phyloP scores from a whole-genome alignment of 2,888 invertebrate genomes.

The Julus scandinavius region DNA sequence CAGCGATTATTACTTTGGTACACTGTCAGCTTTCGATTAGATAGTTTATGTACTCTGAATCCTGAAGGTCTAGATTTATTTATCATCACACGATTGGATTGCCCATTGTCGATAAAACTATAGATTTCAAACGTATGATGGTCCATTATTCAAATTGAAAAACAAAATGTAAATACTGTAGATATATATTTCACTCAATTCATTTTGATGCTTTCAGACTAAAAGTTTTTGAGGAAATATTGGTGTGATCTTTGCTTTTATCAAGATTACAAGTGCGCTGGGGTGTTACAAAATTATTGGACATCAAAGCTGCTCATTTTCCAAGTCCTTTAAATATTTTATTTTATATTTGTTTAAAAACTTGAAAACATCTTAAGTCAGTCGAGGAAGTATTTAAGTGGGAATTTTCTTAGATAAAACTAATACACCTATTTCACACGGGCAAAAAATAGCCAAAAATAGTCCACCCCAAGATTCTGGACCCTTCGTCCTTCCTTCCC shows the following conservation, averaged over 20 bases:
- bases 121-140: neutral
- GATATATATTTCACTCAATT: neutral
- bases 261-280: neutral
- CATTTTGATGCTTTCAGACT: neutral
- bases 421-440: no score
- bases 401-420: no score
- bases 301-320: no score
- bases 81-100: conserved; percentile 3
- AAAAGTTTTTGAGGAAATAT: neutral
- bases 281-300: no score
- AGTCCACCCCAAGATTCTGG: no score
- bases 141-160: neutral
- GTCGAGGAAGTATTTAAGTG: no score
- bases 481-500: no score
- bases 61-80: neutral
- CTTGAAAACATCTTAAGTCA: no score
- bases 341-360: no score
- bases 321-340: neutral
- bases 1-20: neutral
- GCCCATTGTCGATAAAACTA: neutral
- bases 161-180: neutral
- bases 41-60: neutral
- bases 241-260: neutral
- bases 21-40: neutral
- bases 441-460: no score